A percentile compares a stretch with the other conserved stretches of the same genome.
These are phyloP conservation scores for Thelaira solivaga DNA, from an alignment of 2,888 invertebrate species.

Conservation along the genomic window DNA sequence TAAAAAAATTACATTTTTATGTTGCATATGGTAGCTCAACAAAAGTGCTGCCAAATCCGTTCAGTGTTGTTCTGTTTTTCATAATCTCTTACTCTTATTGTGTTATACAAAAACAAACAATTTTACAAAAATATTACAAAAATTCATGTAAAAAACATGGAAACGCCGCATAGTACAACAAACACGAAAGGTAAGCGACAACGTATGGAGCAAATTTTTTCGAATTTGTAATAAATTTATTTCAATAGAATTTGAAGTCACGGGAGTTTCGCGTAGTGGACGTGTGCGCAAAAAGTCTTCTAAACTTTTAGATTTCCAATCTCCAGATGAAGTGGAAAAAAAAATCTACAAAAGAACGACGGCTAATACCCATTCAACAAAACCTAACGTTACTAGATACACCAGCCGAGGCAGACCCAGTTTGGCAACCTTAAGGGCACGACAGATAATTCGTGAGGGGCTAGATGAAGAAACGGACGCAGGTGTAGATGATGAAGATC, in stretches of 20 bases:
- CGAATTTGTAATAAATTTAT: too few relatives aligned
- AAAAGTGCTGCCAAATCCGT: slow-evolving; percentile 21
- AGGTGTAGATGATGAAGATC: slow-evolving; percentile 62
- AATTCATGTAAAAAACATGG: slow-evolving; percentile 36
- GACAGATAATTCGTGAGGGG: background rate
- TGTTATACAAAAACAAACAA: slow-evolving; percentile 45
- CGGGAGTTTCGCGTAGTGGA: slow-evolving; percentile 92
- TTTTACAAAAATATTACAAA: slow-evolving; percentile 21
- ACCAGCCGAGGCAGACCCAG: slow-evolving; percentile 63
- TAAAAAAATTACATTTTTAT: background rate
- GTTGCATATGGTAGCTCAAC: background rate
- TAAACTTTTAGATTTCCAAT: slow-evolving; percentile 94
- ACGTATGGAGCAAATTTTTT: background rate
- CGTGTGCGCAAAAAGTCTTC: slow-evolving; percentile 96
- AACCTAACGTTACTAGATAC: background rate
- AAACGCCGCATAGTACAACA: slow-evolving; percentile 35
- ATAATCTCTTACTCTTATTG: slow-evolving; percentile 22
- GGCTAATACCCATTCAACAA: slow-evolving; percentile 16
- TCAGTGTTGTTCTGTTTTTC: background rate
- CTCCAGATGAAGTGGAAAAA: slow-evolving; percentile 87
- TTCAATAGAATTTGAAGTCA: slow-evolving; percentile 79
- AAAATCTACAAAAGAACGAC: slow-evolving; percentile 62
- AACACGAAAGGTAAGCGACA: slow-evolving; percentile 40
- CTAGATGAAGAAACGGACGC: slow-evolving; percentile 58
- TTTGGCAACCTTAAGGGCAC: slow-evolving; percentile 60